Percentiles rank a stretch among this genome's conserved stretches.
phyloP scores from a whole-genome alignment of 2,797 vertebrate genomes.

The Bovichtus diacanthus region DNA sequence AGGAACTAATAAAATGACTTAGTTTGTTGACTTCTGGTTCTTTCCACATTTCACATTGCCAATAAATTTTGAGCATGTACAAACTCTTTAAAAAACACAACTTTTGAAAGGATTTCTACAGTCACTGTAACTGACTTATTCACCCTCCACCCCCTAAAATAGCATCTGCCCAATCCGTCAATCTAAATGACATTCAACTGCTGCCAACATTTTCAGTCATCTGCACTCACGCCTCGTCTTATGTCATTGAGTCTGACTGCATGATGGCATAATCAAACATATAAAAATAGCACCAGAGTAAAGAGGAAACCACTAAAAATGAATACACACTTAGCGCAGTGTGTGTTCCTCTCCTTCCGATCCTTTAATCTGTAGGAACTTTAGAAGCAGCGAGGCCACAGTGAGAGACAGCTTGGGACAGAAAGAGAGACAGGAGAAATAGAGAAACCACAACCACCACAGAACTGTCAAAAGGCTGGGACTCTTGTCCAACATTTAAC shows the following conservation, averaged over 20 bases:
- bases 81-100: too few species aligned
- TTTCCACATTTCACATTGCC: slow-evolving; percentile 33
- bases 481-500: slow-evolving; percentile 61
- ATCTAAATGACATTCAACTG: slow-evolving; percentile 32
- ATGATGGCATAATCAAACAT: slow-evolving; percentile 66
- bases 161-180: slow-evolving; percentile 45
- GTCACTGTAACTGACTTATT: slow-evolving; percentile 35
- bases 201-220: slow-evolving; percentile 44
- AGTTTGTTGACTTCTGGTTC: slow-evolving; percentile 6
- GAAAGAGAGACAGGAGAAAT: slow-evolving; percentile 24
- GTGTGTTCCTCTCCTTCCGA: slow-evolving; percentile 61
- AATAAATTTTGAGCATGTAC: slow-evolving; percentile 36
- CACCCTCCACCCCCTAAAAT: slow-evolving; percentile 15
- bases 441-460: slow-evolving; percentile 71
- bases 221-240: slow-evolving; percentile 35
- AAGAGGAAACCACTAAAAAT: slow-evolving; percentile 61
- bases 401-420: slow-evolving; percentile 32
- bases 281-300: slow-evolving; percentile 65
- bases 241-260: slow-evolving; percentile 64
- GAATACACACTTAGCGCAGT: slow-evolving; percentile 60
- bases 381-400: slow-evolving; percentile 45
- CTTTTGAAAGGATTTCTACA: slow-evolving; percentile 28
- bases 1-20: slow-evolving; percentile 18
- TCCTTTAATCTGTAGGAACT: slow-evolving; percentile 56
- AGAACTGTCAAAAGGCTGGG: slow-evolving; percentile 68